Percentiles rank a stretch among this genome's conserved stretches.
phyloP scores from a whole-genome alignment of 2,113 vertebrate genomes.

The Caloenas nicobarica region DNA sequence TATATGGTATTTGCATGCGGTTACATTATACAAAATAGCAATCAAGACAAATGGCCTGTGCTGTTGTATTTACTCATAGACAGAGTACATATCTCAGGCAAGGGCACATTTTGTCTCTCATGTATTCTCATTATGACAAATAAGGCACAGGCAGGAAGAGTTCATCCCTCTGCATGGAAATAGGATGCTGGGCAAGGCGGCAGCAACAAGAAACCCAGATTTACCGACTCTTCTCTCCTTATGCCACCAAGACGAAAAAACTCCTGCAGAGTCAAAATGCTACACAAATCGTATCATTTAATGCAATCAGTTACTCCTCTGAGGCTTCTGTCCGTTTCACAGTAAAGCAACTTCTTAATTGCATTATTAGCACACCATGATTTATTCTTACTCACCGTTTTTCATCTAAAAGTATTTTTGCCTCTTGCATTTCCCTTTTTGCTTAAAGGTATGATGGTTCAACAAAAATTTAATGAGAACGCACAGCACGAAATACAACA shows the following conservation, averaged over 20 bases:
- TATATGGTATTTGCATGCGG: not conserved
- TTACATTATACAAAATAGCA: not conserved
- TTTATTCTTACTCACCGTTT: not conserved
- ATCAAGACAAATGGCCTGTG: not conserved
- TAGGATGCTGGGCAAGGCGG: not conserved
- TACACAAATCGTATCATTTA: not conserved
- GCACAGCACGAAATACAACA: not conserved
- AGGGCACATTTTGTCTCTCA: conserved; percentile 16
- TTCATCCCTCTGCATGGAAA: not conserved
- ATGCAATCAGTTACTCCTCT: not conserved
- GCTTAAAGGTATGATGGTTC: not conserved
- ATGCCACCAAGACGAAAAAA: not conserved
- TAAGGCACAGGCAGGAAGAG: not conserved
- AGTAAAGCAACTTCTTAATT: not conserved
- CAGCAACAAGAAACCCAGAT: not conserved
- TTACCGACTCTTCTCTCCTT: not conserved
- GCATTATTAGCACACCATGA: not conserved
- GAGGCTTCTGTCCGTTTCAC: not conserved
- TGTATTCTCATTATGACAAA: conserved; percentile 14
- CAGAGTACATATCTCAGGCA: not conserved
- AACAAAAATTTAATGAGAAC: not conserved
- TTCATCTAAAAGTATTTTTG: not conserved
- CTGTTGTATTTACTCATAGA: not conserved
- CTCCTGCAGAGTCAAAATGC: not conserved
- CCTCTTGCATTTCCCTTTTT: not conserved